Base-by-base conservation (phyloP, 2,797 vertebrate genomes). In the Sebastes vulpes region DNA sequence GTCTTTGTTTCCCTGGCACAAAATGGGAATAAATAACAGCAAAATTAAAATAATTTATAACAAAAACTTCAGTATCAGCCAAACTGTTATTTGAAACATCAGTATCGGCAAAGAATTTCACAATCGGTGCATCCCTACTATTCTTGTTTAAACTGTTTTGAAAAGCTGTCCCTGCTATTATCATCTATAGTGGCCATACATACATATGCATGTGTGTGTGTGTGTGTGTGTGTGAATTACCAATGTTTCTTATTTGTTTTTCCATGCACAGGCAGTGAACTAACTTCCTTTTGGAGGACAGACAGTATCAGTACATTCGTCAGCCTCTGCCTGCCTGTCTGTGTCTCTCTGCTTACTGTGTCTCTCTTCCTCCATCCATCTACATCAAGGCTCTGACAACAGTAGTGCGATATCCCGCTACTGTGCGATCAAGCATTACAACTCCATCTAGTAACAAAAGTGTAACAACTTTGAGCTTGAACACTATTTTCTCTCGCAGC, bases 301-400 rank as follows among this genome's bases (percentile, higher is more conserved):
- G 32, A 58, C 9, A 29, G 9, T 18, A 23, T 69, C 29, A 65
- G 29, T 58, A 18, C 4, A 65, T 70, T 14, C 57, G 25, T 77
- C 54, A 25, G 12, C 59, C 46, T 50, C 26, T 65, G 35, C 9
- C 16, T 48, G 9, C 60, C 29, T 64, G 35, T 82, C 28, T 79
- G 50, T 76, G 66, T 72, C 28, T 57, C 35, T 46, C 52, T 46
- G 53, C 81, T 83, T 61, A 54, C 56, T 70, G 69, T 25, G 12
- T 46, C 35, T 70, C 53, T 67, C 35, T 54, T 64, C 50, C 70
- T 65, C 23, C 76, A 83, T 92, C 70, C 56, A 74, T 83, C 75
- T 71, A 53, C 65, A 69, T 85, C 59, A 84, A 29, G 50, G 29
- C 35, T 63, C 14, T 79, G 78, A 89, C 84, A 77, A 82, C 67